These are phyloP conservation scores for Coluber constrictor DNA, from an alignment of 2,797 vertebrate species.

Conservation along the genomic window DNA sequence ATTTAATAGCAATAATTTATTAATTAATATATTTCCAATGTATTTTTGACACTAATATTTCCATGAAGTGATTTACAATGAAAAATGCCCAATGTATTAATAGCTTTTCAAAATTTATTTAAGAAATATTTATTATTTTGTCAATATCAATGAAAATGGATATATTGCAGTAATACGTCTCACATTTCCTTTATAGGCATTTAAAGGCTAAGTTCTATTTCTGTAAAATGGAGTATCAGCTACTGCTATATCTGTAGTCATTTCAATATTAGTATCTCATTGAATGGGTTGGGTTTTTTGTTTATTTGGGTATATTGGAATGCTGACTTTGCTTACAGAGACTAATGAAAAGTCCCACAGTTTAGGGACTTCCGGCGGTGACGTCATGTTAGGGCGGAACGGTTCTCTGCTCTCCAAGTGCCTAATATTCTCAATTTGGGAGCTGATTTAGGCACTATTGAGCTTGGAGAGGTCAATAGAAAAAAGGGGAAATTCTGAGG, in stretches of 20 bases:
- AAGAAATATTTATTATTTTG: slow-evolving; percentile 18
- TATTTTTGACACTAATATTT: not conserved
- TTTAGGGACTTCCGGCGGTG: no score
- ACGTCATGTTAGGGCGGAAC: no score
- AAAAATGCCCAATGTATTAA: not conserved
- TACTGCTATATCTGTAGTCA: slow-evolving; percentile 58
- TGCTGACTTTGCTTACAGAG: slow-evolving; percentile 48
- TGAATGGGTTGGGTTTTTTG: slow-evolving; percentile 66
- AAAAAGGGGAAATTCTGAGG: no score
- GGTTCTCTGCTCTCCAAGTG: no score
- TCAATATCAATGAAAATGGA: slow-evolving; percentile 34
- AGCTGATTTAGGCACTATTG: no score
- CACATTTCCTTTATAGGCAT: slow-evolving; percentile 38
- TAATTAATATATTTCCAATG: not conserved
- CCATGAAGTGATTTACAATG: not conserved
- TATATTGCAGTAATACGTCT: not conserved
- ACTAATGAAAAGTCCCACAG: slow-evolving; percentile 35
- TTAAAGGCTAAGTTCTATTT: slow-evolving; percentile 67
- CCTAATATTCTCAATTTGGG: no score
- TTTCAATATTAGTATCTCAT: slow-evolving; percentile 57
- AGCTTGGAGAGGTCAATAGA: no score
- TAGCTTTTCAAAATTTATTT: slow-evolving; percentile 3
- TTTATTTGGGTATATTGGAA: slow-evolving; percentile 62
- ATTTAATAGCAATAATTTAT: not conserved
- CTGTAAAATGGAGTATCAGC: slow-evolving; percentile 61